Conservation (phyloP, 2,888 invertebrate species). For the Corythucha ciliata region DNA sequence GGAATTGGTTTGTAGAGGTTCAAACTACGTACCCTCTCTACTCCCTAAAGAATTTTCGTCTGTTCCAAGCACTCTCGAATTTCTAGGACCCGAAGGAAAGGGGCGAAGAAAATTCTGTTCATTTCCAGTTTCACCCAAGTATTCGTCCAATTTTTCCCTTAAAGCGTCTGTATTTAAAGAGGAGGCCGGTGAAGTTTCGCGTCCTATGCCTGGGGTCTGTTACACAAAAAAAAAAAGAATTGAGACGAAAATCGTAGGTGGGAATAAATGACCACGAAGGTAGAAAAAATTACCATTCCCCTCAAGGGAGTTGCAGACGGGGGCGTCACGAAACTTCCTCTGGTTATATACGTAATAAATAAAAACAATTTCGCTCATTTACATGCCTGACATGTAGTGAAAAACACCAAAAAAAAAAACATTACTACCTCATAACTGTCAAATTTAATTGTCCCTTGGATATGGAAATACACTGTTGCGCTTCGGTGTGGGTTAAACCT, state of each 20-base stretch:
- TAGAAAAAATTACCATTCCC: slow-evolving; percentile 28
- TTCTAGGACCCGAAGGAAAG: too few species aligned
- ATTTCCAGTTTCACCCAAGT: too few species aligned
- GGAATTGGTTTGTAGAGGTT: too few species aligned
- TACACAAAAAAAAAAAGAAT: neutral
- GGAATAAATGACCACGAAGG: too few species aligned
- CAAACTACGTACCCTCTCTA: too few species aligned
- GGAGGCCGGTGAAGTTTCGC: too few species aligned
- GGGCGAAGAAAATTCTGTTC: too few species aligned
- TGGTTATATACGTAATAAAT: slow-evolving; percentile 15
- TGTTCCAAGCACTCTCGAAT: too few species aligned
- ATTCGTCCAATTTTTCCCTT: slow-evolving; percentile 20
- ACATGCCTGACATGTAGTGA: neutral
- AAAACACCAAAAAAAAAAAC: neutral
- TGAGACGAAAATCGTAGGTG: neutral
- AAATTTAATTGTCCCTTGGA: slow-evolving; percentile 64
- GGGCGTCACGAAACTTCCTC: slow-evolving; percentile 34
- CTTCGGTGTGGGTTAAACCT: slow-evolving; percentile 64
- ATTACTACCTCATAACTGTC: slow-evolving; percentile 55
- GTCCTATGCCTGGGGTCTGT: too few species aligned
- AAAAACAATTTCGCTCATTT: neutral
- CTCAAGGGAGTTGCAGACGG: slow-evolving; percentile 33
- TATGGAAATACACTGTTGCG: slow-evolving; percentile 60
- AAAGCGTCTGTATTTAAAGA: slow-evolving; percentile 20
- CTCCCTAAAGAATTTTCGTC: too few species aligned